These are phyloP conservation scores for Bubo blakistoni DNA, from an alignment of 2,113 vertebrate species.

Conservation along the genomic window DNA sequence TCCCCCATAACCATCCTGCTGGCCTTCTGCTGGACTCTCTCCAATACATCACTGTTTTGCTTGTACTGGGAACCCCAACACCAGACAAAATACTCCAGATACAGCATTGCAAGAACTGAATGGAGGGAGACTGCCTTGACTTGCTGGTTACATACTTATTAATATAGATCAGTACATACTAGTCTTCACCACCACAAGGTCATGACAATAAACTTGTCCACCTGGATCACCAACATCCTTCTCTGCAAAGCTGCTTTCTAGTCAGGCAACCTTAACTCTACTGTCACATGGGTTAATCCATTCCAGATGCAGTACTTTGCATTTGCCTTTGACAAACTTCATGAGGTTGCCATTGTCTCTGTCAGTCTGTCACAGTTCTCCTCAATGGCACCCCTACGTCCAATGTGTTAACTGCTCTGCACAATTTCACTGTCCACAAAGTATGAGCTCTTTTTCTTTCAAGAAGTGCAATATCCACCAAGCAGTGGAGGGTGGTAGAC, in stretches of 20 bases:
- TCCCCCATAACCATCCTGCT: neutral
- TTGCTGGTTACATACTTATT: neutral
- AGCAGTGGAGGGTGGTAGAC: neutral
- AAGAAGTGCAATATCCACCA: neutral
- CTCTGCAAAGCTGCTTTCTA: neutral
- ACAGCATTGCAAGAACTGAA: neutral
- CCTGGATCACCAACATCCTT: neutral
- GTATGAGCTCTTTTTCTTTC: neutral
- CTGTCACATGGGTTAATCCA: neutral
- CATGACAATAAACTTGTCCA: neutral
- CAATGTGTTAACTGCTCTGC: fast-evolving
- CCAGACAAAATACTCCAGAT: neutral
- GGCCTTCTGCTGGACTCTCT: neutral
- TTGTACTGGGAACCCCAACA: neutral
- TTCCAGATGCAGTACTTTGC: neutral
- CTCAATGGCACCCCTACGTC: neutral
- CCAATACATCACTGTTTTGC: neutral
- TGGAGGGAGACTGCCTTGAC: neutral
- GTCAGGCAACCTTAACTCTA: neutral
- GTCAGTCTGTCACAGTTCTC: neutral
- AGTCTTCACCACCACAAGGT: neutral
- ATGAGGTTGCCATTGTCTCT: neutral
- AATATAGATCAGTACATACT: neutral
- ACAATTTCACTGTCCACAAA: neutral
- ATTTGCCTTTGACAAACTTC: neutral